These are phyloP conservation scores for Gymnorhina tibicen DNA, from an alignment of 2,113 vertebrate genomes.

Conservation along the genomic window DNA sequence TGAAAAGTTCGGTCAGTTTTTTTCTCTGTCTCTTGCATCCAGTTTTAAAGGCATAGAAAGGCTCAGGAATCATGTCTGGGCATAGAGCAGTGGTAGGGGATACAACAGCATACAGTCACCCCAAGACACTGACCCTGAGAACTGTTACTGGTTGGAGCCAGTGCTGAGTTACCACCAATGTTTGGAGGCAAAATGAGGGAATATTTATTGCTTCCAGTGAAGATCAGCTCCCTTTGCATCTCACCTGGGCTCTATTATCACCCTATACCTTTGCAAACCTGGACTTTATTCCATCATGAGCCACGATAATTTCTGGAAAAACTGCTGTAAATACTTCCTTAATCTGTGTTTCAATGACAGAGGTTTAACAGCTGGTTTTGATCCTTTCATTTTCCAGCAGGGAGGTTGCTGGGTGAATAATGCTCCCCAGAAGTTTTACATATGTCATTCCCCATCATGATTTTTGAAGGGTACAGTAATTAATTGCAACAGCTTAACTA, in stretches of 20 bases:
- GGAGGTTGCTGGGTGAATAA: not conserved
- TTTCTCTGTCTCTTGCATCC: too few relatives aligned
- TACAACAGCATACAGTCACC: too few relatives aligned
- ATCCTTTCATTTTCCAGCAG: not conserved
- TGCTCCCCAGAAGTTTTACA: not conserved
- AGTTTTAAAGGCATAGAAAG: too few relatives aligned
- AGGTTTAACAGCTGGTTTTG: not conserved
- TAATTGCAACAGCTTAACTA: conserved; percentile 3
- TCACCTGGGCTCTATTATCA: not conserved
- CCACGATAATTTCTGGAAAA: not conserved
- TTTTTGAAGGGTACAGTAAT: not conserved
- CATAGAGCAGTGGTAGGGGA: too few relatives aligned
- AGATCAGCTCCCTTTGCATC: not conserved
- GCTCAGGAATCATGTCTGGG: too few relatives aligned
- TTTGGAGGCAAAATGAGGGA: not conserved
- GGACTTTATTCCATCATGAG: not conserved
- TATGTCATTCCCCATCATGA: conserved; percentile 1
- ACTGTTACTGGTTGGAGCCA: rapidly evolving
- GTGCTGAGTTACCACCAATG: not conserved
- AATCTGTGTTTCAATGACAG: not conserved
- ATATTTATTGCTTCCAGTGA: not conserved
- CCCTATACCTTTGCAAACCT: not conserved
- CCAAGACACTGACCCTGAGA: too few relatives aligned
- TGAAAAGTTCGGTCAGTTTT: too few relatives aligned
- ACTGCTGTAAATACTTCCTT: not conserved